Evolutionary conservation across 2,888 invertebrate species (phyloP), one percentile per base, ranked within the genome.

Genomic region (Amblyjoppa proteus): DNA sequence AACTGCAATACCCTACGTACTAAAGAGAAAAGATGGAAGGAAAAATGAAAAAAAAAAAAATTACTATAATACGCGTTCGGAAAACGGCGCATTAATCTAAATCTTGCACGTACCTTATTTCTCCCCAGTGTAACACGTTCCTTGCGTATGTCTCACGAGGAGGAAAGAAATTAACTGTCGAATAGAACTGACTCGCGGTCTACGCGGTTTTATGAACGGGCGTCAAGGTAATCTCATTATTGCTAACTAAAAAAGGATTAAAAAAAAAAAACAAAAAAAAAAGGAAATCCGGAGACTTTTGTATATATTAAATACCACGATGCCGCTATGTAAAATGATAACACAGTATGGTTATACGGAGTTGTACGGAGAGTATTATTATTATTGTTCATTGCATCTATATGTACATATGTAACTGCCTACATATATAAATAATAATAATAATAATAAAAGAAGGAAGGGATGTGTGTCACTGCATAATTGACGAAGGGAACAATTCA

Each of bases 371-470:
- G 85, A 87, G 81, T 87, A 85, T 87, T 89, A 85, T 89, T 89
- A 91, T 91, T 89, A 92, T 85, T 92, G 91, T 92, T 93, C 90
- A 92, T 90, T 91, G 91, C 90, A 91, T 93, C 91, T 92, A 81
- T 85, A 92, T 94, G 93, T 93, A 94, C 89, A 93, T 93, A 94
- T 93, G 91, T 93, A 93, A 93, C 92, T 93, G 93, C 93, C 93
- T 93, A 92, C 91, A 89, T 89, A 91, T 89, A 87, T 89, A 91
- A 89, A 90, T 89, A 90, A 90, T 73, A 82, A 78, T 78, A 77
- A 76, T 79, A 49, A 49, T 49, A 49, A 49, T 16, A 49, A 58
- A 74, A 80, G 78, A 84, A 70, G 16, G 75, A 84, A 75, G 84
- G 74, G 61, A 87, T 82, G 83, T 87, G 84, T 66, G 83, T 84